Conservation (phyloP, 2,888 invertebrate genomes). For the Buathra laborator region DNA sequence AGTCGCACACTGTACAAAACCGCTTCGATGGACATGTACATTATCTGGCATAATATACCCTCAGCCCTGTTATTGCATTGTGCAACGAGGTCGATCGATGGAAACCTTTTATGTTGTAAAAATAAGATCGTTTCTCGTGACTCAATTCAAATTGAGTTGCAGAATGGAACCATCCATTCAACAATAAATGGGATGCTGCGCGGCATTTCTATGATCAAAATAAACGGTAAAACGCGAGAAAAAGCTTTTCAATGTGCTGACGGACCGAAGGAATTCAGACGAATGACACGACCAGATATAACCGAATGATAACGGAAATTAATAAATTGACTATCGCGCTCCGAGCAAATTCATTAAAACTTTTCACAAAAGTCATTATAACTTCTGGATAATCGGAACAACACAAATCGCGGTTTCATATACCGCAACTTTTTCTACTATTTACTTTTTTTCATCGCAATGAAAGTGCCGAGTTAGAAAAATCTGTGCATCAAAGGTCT, state of each 20-base stretch:
- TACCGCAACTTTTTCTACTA: not conserved
- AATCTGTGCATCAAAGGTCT: not conserved
- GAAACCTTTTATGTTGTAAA: conserved; percentile 16
- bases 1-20: not conserved
- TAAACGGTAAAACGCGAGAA: not conserved
- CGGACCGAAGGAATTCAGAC: not conserved
- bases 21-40: not conserved
- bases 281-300: not conserved
- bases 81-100: conserved; percentile 8
- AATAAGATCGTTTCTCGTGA: conserved; percentile 14
- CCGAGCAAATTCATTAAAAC: conserved; percentile 83
- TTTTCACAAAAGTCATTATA: conserved; percentile 83
- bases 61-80: conserved; percentile 7
- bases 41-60: conserved; percentile 9
- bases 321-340: conserved; percentile 81
- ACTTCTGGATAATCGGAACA: not conserved
- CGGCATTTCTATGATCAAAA: conserved; percentile 7
- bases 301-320: conserved; percentile 78
- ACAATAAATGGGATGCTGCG: conserved; percentile 17
- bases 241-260: not conserved
- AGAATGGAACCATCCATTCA: conserved; percentile 4
- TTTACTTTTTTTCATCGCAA: not conserved
- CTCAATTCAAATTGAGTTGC: conserved; percentile 6
- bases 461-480: not conserved
- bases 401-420: not conserved